phyloP scores from a whole-genome alignment of 53 echinoderm and acorn worm species.

The Apostichopus leukothele region DNA sequence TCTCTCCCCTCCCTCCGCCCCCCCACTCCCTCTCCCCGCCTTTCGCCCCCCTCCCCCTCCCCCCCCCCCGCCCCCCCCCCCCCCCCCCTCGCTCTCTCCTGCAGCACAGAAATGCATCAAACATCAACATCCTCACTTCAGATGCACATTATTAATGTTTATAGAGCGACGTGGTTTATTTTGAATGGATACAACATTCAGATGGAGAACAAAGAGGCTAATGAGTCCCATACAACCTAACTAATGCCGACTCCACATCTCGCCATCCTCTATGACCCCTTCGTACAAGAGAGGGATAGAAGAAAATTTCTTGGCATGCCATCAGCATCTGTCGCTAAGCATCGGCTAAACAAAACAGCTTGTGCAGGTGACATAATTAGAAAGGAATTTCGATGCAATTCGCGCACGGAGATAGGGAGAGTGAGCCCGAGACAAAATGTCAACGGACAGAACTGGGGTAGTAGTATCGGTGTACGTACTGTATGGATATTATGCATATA shows the following conservation, averaged over 20 bases:
- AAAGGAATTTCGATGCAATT: slow-evolving; percentile 45
- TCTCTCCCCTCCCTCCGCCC: too few relatives aligned
- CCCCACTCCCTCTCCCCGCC: too few relatives aligned
- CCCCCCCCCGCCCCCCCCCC: too few relatives aligned
- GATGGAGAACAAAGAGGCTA: neutral
- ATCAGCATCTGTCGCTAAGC: slow-evolving; percentile 34
- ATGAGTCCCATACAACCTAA: neutral
- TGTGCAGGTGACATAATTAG: slow-evolving; percentile 35
- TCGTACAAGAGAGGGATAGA: slow-evolving; percentile 5
- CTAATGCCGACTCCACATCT: neutral
- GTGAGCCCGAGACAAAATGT: neutral
- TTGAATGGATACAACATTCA: too few relatives aligned
- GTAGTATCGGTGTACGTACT: neutral
- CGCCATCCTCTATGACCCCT: neutral
- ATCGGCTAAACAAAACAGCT: slow-evolving; percentile 43
- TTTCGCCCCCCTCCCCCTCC: too few relatives aligned
- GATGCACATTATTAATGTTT: too few relatives aligned
- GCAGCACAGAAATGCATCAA: too few relatives aligned
- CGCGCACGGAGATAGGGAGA: neutral
- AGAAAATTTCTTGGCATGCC: slow-evolving; percentile 32
- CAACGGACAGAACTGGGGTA: neutral
- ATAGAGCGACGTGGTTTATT: too few relatives aligned
- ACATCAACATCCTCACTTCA: too few relatives aligned
- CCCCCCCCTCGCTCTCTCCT: too few relatives aligned
- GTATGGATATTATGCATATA: too few relatives aligned